A percentile compares a stretch with the other conserved stretches of the same genome.
phyloP scores from a whole-genome alignment of 2,113 vertebrate genomes.

The Rhizomys pruinosus region DNA sequence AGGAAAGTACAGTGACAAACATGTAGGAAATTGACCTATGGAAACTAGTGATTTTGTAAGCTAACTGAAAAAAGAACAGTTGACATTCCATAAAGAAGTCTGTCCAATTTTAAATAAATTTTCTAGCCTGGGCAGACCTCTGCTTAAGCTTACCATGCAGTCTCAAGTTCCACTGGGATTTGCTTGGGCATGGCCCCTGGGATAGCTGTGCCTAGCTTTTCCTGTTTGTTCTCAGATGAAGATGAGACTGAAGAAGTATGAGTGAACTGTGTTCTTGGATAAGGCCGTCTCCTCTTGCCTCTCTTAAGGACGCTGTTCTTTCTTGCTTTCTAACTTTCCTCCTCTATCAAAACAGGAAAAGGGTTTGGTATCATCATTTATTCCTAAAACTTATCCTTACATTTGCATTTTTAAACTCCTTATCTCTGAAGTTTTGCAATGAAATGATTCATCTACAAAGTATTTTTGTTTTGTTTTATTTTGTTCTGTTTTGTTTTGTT shows the following conservation, averaged over 20 bases:
- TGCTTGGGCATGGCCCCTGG: neutral
- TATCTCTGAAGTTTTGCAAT: conserved; percentile 53
- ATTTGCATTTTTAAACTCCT: conserved; percentile 54
- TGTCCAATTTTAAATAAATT: conserved; percentile 30
- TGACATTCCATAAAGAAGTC: conserved; percentile 28
- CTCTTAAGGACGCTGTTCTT: neutral
- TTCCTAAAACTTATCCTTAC: conserved; percentile 20
- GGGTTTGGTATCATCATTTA: conserved; percentile 35
- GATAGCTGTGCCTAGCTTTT: neutral
- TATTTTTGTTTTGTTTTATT: conserved; percentile 43
- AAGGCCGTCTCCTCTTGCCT: neutral
- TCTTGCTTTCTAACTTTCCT: neutral
- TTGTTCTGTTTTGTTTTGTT: conserved; percentile 26
- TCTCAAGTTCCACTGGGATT: neutral
- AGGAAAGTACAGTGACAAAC: neutral
- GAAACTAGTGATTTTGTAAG: neutral
- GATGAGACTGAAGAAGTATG: neutral
- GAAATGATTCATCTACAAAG: conserved; percentile 39
- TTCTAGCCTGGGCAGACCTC: neutral
- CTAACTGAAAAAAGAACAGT: neutral
- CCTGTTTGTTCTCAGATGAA: conserved; percentile 11
- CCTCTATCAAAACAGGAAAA: conserved; percentile 54
- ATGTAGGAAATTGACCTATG: too few relatives aligned
- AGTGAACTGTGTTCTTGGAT: neutral
- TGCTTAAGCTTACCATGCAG: conserved; percentile 47